Conservation (phyloP, 2,797 vertebrate genomes). For the Acanthiza pusilla region DNA sequence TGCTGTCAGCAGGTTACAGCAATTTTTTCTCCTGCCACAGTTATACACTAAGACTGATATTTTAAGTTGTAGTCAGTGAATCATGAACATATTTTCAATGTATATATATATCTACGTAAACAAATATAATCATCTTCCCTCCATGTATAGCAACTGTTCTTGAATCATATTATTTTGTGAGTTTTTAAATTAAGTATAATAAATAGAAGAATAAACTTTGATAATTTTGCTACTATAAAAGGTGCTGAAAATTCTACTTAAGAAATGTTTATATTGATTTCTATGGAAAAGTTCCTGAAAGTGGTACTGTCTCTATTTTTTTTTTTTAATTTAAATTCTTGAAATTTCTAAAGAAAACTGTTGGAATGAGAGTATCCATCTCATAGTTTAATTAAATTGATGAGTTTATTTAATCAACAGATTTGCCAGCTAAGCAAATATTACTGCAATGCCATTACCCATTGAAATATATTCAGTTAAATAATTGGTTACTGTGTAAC, state of each 20-base stretch:
- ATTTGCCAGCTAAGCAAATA: conserved; percentile 31
- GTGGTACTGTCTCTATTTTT: too few relatives aligned
- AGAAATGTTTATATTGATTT: neutral
- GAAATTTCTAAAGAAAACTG: neutral
- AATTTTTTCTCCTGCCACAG: neutral
- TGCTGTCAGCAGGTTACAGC: neutral
- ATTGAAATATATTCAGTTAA: conserved; percentile 50
- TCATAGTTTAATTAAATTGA: conserved; percentile 31
- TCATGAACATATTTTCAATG: neutral
- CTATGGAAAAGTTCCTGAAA: neutral
- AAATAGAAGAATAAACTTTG: neutral
- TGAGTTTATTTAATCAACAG: conserved; percentile 31
- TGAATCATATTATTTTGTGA: neutral
- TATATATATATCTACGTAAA: neutral
- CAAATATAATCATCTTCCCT: neutral
- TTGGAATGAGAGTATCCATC: neutral
- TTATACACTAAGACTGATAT: neutral
- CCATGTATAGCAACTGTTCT: neutral
- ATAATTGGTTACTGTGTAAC: conserved; percentile 52
- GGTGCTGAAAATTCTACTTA: neutral
- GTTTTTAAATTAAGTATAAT: neutral
- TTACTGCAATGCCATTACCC: neutral
- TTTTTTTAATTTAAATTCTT: neutral
- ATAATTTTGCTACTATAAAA: neutral
- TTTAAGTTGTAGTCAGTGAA: neutral